These are phyloP conservation scores for Drosophila willistoni DNA, from an alignment of 1,140 invertebrate species.

Conservation along the genomic window DNA sequence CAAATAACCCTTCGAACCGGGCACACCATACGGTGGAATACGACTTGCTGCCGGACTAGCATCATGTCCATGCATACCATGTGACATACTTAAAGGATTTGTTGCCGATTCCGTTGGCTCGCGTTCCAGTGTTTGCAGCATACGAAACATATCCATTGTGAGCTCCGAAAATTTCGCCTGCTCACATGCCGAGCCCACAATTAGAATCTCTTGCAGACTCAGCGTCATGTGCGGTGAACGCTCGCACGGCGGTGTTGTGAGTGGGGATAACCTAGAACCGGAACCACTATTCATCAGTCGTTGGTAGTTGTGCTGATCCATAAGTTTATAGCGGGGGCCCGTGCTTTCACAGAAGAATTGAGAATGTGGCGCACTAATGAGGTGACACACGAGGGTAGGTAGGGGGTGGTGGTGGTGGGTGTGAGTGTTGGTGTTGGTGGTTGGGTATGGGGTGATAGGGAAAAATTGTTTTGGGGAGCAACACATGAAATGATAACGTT, in stretches of 20 bases:
- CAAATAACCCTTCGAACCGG: slow-evolving; percentile 86
- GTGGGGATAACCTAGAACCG: slow-evolving; percentile 89
- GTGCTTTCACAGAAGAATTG: slow-evolving; percentile 84
- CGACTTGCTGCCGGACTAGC: slow-evolving; percentile 93
- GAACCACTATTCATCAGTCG: slow-evolving; percentile 83
- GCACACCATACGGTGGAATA: slow-evolving; percentile 86
- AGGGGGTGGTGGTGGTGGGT: slow-evolving; percentile 8
- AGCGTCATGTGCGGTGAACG: slow-evolving; percentile 93
- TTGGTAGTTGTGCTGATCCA: slow-evolving; percentile 80
- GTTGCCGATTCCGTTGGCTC: slow-evolving; percentile 92
- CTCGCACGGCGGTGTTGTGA: slow-evolving; percentile 94
- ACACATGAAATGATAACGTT: slow-evolving; percentile 67
- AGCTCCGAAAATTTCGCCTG: slow-evolving; percentile 99
- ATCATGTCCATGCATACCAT: slow-evolving; percentile 87
- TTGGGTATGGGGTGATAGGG: slow-evolving; percentile 6
- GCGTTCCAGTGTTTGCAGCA: slow-evolving; percentile 96
- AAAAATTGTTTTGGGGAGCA: slow-evolving; percentile 36
- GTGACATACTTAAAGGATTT: slow-evolving; percentile 74
- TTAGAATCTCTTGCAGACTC: slow-evolving; percentile 96
- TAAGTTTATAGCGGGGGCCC: slow-evolving; percentile 71
- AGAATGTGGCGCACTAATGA: slow-evolving; percentile 82
- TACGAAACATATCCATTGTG: slow-evolving; percentile 98
- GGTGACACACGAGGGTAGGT: slow-evolving; percentile 57
- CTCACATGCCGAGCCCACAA: slow-evolving; percentile 96
- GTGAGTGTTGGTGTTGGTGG: slow-evolving; percentile 20